A percentile compares a stretch with the other conserved stretches of the same genome.
Conservation (phyloP, 1,140 invertebrate genomes). For the Dendrolimus kikuchii region DNA sequence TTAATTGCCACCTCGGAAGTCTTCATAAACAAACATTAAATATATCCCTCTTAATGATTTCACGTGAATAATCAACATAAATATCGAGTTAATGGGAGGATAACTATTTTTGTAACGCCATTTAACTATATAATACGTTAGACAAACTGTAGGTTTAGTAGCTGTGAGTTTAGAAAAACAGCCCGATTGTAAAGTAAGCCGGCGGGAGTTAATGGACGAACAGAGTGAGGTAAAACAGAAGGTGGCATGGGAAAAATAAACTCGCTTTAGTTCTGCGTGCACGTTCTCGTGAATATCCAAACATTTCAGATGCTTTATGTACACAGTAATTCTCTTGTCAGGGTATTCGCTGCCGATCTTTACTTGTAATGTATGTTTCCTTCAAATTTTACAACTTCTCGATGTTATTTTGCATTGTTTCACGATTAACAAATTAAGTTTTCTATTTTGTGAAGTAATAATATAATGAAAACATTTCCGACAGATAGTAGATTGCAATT, state of each 20-base stretch:
- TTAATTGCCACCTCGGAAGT: too few relatives aligned
- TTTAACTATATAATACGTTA: background rate
- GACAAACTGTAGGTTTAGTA: conserved; percentile 6
- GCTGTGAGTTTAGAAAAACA: conserved; percentile 31
- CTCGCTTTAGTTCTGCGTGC: conserved; percentile 6
- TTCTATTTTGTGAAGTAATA: background rate
- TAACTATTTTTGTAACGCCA: too few relatives aligned
- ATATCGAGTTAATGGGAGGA: too few relatives aligned
- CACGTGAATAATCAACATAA: too few relatives aligned
- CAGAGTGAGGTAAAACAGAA: conserved; percentile 59
- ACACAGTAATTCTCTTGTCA: conserved; percentile 8
- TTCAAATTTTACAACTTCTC: background rate
- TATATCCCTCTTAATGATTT: too few relatives aligned
- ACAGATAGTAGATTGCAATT: too few relatives aligned
- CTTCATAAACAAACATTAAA: too few relatives aligned
- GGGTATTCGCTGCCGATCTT: conserved; percentile 1
- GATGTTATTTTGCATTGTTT: conserved; percentile 1
- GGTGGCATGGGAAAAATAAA: conserved; percentile 53
- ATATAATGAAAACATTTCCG: too few relatives aligned
- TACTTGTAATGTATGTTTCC: conserved; percentile 2
- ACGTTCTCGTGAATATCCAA: conserved; percentile 20
- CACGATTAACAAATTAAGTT: conserved; percentile 1
- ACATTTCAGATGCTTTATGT: conserved; percentile 23
- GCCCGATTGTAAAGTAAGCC: conserved; percentile 48
- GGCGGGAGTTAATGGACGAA: conserved; percentile 53